phyloP scores from a whole-genome alignment of 2,113 vertebrate genomes.

The Hippocampus abdominalis region DNA sequence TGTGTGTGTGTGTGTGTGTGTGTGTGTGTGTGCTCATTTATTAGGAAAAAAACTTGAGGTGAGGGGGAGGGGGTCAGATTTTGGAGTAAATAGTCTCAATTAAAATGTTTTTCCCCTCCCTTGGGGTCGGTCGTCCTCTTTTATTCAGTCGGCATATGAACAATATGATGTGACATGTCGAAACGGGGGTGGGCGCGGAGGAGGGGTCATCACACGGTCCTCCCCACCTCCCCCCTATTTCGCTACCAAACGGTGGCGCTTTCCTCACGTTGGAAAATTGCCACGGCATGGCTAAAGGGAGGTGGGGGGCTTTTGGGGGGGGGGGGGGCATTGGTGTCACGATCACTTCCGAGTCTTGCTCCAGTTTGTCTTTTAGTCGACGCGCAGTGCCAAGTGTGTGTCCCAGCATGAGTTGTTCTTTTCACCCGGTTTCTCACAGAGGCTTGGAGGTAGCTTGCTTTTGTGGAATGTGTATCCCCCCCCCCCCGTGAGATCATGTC shows the following conservation, averaged over 20 bases:
- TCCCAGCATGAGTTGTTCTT: slow-evolving; percentile 18
- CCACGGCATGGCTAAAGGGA: slow-evolving; percentile 56
- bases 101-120: slow-evolving; percentile 12
- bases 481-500: too few relatives aligned
- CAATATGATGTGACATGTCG: slow-evolving; percentile 27
- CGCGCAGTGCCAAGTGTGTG: slow-evolving; percentile 36
- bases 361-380: slow-evolving; percentile 1
- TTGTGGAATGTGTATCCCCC: not conserved
- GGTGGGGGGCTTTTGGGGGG: slow-evolving; percentile 42
- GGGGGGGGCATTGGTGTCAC: slow-evolving; percentile 27
- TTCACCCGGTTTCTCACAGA: slow-evolving; percentile 12
- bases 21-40: slow-evolving; percentile 20
- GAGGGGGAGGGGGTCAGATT: slow-evolving; percentile 12
- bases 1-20: too few relatives aligned
- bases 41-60: slow-evolving; percentile 26
- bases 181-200: slow-evolving; percentile 14
- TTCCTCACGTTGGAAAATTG: slow-evolving; percentile 19
- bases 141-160: slow-evolving; percentile 32
- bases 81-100: not conserved
- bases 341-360: slow-evolving; percentile 51
- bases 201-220: slow-evolving; percentile 15
- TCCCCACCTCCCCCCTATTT: slow-evolving; percentile 57
- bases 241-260: slow-evolving; percentile 25
- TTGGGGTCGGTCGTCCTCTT: not conserved
- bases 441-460: not conserved